Conservation (phyloP, 2,888 invertebrate species). For the Chrysolina oricalcia region DNA sequence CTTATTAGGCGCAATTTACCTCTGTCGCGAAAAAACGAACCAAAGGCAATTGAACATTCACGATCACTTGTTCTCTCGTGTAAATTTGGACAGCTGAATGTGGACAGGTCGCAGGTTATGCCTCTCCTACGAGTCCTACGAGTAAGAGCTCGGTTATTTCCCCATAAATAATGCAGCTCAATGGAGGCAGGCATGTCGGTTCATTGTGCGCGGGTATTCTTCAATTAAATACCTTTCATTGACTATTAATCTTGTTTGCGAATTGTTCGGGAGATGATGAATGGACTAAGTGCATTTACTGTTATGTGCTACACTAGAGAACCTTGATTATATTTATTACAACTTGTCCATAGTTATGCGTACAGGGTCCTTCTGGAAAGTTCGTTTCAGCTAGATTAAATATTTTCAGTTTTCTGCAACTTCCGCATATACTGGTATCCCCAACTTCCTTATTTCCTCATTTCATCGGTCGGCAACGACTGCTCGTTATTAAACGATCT, state of each 20-base stretch:
- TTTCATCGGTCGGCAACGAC: too few relatives aligned
- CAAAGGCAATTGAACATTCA: slow-evolving; percentile 25
- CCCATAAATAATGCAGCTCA: slow-evolving; percentile 53
- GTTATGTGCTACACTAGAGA: too few relatives aligned
- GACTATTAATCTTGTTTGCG: slow-evolving; percentile 20
- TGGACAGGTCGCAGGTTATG: slow-evolving; percentile 61
- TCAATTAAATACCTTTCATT: slow-evolving; percentile 51
- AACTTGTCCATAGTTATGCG: too few relatives aligned
- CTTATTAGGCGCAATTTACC: slow-evolving; percentile 31
- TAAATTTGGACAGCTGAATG: slow-evolving; percentile 53
- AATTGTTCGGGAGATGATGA: too few relatives aligned
- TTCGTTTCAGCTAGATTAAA: too few relatives aligned
- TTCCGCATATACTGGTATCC: too few relatives aligned
- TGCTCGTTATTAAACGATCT: too few relatives aligned
- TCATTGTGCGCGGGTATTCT: slow-evolving; percentile 47
- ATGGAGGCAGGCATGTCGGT: slow-evolving; percentile 42
- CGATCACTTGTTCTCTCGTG: slow-evolving; percentile 48
- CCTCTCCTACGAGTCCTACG: slow-evolving; percentile 48
- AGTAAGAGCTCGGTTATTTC: slow-evolving; percentile 41
- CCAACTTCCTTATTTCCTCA: too few relatives aligned
- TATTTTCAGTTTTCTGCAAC: too few relatives aligned
- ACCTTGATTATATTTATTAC: too few relatives aligned
- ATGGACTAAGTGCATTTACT: too few relatives aligned
- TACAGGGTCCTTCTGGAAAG: too few relatives aligned
- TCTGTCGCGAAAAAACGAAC: slow-evolving; percentile 13